Base-by-base conservation (phyloP, 2,797 vertebrate genomes). In the Notoglanidium macrostoma region DNA sequence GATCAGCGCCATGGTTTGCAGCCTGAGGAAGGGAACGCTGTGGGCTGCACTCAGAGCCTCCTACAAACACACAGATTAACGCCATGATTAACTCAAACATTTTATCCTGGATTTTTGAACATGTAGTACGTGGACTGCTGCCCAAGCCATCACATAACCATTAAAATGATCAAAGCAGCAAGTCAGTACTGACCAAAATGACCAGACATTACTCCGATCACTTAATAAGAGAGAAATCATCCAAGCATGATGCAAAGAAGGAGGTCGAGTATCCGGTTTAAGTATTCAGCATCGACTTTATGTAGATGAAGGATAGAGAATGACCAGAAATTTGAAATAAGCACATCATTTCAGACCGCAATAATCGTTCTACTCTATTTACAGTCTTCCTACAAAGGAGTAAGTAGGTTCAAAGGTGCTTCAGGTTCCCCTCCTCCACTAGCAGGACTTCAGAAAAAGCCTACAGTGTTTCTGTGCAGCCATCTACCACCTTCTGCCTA, bases 401-500 rank as follows among this genome's bases (percentile, higher is more conserved):
- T 65, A 59, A 82, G 61, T 82, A 67, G 61, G 61, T 82, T 82
- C 80, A 82, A 82, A 82, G 61, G 80, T 82, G 15, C 15, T 67
- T 82, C 61, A 51, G 79, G 80, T 82, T 82, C 61, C 26, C 61
- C 26, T 82, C 82, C 65, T 84, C 63, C 29, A 55, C 65, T 84
- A 44, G 46, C 70, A 83, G 57, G 46, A 76, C 67, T 70, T 68
- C 35, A 40, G n/a, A 74, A 82, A 21, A 82, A 82, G 68, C 68
- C 44, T 40, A 35, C 70, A 76, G 79, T 72, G 51, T 87, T 87
- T 67, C 68, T 74, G 1, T 74, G 57, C 49, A 54, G 67, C 67
- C 65, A 72, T 72, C 77, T 80, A 72, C 85, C 67, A 87, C 86
- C 79, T 82, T 82, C 85, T 72, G 78, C 55, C 65, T 86, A 81